Evolutionary conservation across 2,797 vertebrate genomes (phyloP), one percentile per base, ranked within the genome.

Genomic region (Acanthurus leucopareius): DNA sequence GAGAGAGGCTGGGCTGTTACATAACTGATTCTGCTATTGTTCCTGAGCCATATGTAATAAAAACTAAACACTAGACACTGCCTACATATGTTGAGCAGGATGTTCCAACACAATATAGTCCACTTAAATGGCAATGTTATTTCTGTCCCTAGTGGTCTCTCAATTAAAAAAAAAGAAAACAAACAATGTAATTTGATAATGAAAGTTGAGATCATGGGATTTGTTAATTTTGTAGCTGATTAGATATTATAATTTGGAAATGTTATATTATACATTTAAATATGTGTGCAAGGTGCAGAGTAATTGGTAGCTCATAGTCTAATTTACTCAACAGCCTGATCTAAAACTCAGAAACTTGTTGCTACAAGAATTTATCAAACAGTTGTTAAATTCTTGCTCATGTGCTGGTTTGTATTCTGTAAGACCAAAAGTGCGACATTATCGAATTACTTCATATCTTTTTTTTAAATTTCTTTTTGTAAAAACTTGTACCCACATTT

Each of bases 251-350:
- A 35, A 35, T 35, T 5, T 3, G 32, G 5, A 7, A 35, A 35
- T 35, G 32, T 35, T 35, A 42, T 13, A 42, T 42, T 42, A 10
- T 42, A 42, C 40, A 42, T 10, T 11, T 32, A n/a, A 10, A 32
- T 49, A 77, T 77, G 14, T 58, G 48, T 62, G 9, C 64, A 28
- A 65, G 62, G 28, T 51, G 71, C 70, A 65, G 66, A 59, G 52
- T 62, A 73, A 56, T 64, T 59, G 10, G 15, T 35, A 13, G 42
- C 38, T 51, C 38, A 22, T 54, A 53, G 48, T 69, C 35, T 16
- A 7, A 19, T 57, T 69, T 47, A 42, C 19, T 52, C 19, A 47
- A 65, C n/a, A 44, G 17, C 38, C 28, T 47, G 47, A 60, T 45
- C 35, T 28, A 20, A 7, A 48, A 48, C 28, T 20, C n/a, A 40